Evolutionary conservation across 2,113 vertebrate species (phyloP).

Genomic region (Dinomys branickii): DNA sequence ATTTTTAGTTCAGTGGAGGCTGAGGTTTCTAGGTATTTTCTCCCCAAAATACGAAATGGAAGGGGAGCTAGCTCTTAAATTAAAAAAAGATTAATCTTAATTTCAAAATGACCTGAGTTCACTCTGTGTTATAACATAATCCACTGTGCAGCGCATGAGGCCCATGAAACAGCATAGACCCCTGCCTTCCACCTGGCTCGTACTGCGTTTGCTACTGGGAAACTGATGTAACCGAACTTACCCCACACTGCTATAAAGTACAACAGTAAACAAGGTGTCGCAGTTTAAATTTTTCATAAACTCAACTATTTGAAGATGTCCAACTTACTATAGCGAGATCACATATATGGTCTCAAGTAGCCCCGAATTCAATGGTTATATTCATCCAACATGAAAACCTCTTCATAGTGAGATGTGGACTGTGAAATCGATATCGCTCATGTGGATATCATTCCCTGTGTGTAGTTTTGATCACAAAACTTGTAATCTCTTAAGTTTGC

Average conservation of each 20-base stretch:
- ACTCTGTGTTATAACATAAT: slow-evolving; percentile 8
- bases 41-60: slow-evolving; percentile 37
- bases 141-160: neutral
- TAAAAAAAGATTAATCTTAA: slow-evolving; percentile 48
- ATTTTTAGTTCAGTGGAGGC: slow-evolving; percentile 47
- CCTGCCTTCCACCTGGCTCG: neutral
- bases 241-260: neutral
- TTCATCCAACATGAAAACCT: neutral
- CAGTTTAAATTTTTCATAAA: slow-evolving; percentile 25
- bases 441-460: neutral
- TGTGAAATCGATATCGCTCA: neutral
- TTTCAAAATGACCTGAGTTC: slow-evolving; percentile 76
- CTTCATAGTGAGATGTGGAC: neutral
- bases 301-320: slow-evolving; percentile 9
- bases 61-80: slow-evolving; percentile 60
- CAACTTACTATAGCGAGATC: slow-evolving; percentile 18
- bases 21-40: slow-evolving; percentile 15
- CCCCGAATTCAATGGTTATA: slow-evolving; percentile 26
- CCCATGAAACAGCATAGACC: neutral
- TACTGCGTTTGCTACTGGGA: neutral
- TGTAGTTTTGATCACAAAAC: neutral
- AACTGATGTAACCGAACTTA: neutral
- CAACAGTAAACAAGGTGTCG: neutral
- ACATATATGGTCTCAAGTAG: neutral
- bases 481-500: neutral